Base-by-base conservation (phyloP, 2,888 invertebrate species). In the Salpingus planirostris region DNA sequence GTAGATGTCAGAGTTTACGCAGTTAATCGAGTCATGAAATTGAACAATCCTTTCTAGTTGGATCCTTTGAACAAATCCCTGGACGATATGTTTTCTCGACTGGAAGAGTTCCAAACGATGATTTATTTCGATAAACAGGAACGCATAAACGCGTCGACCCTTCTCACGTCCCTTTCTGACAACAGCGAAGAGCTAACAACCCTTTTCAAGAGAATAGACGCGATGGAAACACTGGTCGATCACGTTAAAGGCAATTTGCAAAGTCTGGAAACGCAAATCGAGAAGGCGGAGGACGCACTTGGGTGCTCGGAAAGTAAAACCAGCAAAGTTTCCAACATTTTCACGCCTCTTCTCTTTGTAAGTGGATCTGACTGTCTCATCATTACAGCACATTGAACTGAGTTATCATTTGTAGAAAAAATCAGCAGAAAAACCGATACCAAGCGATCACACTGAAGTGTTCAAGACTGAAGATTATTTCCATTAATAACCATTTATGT, bases 21-120 rank as follows among this genome's bases (percentile, higher is more conserved):
- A 18, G 6, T 13, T 21, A n/a, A n/a, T 34, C 23, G 15, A 15
- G n/a, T n/a, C n/a, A n/a, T n/a, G 11, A 36, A 13, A 21, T 10
- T 33, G 8, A 27, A 13, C n/a, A 22, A n/a, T 27, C 14, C 10
- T 23, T 38, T 39, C 3, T 26, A 57, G 55, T 27, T 55, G 4
- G 32, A 44, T 22, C 52, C 53, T 2, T 27, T 56, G 5, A 44
- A 46, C 21, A 43, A 44, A 29, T 44, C 43, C 5, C 35, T 57
- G 14, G 55, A 55, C 8, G 47, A 49, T 27, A 50, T 57, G 52
- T 38, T 49, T n/a, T 40, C 52, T n/a, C 42, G 54, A 11, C 29
- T 57, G 18, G 56, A 57, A 46, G 56, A 57, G 29, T 53, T 54
- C 26, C 50, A 57, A 40, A 54, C 53, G 10, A 49, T 56, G 46